A percentile compares a stretch with the other conserved stretches of the same genome.
Evolutionary conservation across 2,888 invertebrate species (phyloP).

Genomic region (Lydus trimaculatus): DNA sequence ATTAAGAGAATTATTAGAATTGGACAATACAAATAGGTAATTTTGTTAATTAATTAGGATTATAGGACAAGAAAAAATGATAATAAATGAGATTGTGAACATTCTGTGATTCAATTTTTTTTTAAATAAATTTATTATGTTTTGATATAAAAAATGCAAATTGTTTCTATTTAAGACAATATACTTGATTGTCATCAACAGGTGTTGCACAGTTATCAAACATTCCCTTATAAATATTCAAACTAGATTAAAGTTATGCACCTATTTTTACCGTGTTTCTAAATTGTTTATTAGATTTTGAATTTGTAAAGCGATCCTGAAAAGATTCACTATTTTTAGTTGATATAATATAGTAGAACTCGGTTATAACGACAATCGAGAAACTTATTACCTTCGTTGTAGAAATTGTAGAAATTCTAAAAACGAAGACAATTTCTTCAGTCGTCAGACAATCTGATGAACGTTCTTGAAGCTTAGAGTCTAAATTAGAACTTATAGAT

Average conservation of each 20-base stretch:
- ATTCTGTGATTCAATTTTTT: constrained; percentile 1
- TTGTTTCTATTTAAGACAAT: constrained; percentile 7
- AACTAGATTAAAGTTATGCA: constrained; percentile 2
- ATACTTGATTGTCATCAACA: constrained; percentile 7
- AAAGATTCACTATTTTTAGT: not conserved
- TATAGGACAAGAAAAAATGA: not conserved
- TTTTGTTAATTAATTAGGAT: not conserved
- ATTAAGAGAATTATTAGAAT: constrained; percentile 67
- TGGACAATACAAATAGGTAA: constrained; percentile 44
- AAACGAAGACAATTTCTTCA: too few relatives aligned
- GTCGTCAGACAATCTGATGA: too few relatives aligned
- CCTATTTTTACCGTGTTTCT: not conserved
- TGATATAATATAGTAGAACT: not conserved
- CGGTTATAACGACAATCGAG: not conserved
- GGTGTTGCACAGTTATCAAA: not conserved
- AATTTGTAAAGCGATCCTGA: too few relatives aligned
- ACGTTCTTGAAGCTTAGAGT: too few relatives aligned
- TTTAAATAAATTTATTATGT: constrained; percentile 5
- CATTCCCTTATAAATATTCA: not conserved
- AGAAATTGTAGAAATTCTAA: too few relatives aligned
- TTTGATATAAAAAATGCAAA: not conserved
- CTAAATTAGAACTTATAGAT: too few relatives aligned
- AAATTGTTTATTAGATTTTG: too few relatives aligned
- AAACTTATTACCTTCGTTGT: too few relatives aligned
- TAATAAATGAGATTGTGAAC: not conserved